Percentiles rank a stretch among this genome's conserved stretches.
phyloP scores from a whole-genome alignment of 2,113 vertebrate species.

The Poicephalus meyeri region DNA sequence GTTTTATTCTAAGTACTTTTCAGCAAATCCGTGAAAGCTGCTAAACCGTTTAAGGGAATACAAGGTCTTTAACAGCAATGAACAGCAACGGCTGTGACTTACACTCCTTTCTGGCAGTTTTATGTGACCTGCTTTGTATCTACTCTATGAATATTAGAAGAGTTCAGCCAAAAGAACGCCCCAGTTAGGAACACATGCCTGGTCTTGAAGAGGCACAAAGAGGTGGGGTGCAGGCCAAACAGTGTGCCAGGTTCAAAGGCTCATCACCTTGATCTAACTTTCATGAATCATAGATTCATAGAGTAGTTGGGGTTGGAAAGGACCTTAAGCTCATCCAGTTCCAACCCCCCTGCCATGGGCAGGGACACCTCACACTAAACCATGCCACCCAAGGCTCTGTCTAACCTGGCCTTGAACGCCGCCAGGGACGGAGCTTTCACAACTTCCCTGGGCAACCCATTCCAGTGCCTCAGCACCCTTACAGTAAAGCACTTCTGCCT shows the following conservation, averaged over 20 bases:
- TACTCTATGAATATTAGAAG: neutral
- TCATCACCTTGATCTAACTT: neutral
- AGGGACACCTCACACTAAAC: neutral
- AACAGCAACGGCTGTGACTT: neutral
- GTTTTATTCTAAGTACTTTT: constrained; percentile 6
- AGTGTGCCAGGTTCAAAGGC: neutral
- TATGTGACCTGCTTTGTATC: neutral
- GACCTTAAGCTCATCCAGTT: neutral
- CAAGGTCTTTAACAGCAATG: neutral
- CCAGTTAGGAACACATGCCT: neutral
- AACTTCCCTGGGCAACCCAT: neutral
- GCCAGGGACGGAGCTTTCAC: neutral
- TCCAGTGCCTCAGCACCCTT: too few species aligned
- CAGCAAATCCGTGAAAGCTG: neutral
- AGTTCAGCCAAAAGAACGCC: neutral
- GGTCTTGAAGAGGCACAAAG: neutral
- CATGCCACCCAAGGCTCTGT: neutral
- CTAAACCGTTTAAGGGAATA: constrained; percentile 8
- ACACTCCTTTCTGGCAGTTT: neutral
- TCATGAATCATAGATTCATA: neutral
- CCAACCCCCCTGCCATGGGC: neutral
- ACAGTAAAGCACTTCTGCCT: too few species aligned
- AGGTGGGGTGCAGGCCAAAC: neutral
- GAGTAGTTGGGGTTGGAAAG: neutral
- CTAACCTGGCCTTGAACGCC: neutral